phyloP scores from a whole-genome alignment of 1,140 invertebrate genomes.

The Mactra quadrangularis region DNA sequence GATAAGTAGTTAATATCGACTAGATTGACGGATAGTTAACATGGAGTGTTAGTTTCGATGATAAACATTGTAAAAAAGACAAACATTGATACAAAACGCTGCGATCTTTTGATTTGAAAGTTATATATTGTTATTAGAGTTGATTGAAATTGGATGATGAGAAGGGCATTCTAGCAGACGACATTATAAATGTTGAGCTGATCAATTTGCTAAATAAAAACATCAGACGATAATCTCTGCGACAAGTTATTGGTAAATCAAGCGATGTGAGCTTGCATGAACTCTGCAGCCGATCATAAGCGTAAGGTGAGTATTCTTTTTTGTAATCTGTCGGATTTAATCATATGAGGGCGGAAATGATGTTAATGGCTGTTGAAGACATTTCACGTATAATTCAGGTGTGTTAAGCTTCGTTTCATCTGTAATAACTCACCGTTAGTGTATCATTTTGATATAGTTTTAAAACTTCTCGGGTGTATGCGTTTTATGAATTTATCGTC shows the following conservation, averaged over 20 bases:
- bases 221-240: slow-evolving; percentile 33
- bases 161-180: too few relatives aligned
- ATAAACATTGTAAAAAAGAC: too few relatives aligned
- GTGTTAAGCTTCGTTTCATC: slow-evolving; percentile 33
- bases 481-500: slow-evolving; percentile 56
- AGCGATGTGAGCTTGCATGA: slow-evolving; percentile 51
- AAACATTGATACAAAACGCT: too few relatives aligned
- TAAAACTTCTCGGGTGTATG: slow-evolving; percentile 39
- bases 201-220: slow-evolving; percentile 46
- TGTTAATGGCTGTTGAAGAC: slow-evolving; percentile 30
- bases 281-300: slow-evolving; percentile 38
- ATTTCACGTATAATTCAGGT: slow-evolving; percentile 28
- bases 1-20: too few relatives aligned
- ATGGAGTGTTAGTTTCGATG: too few relatives aligned
- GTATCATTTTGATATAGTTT: slow-evolving; percentile 51
- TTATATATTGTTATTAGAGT: too few relatives aligned
- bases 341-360: slow-evolving; percentile 34
- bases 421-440: slow-evolving; percentile 38
- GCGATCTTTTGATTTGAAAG: too few relatives aligned
- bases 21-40: too few relatives aligned
- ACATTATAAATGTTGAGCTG: background rate
- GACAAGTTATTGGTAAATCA: slow-evolving; percentile 58
- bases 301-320: slow-evolving; percentile 25
- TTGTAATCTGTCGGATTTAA: slow-evolving; percentile 58
- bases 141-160: too few relatives aligned